phyloP scores from a whole-genome alignment of 1,140 invertebrate genomes.

The Aphaenogaster ashmeadi region DNA sequence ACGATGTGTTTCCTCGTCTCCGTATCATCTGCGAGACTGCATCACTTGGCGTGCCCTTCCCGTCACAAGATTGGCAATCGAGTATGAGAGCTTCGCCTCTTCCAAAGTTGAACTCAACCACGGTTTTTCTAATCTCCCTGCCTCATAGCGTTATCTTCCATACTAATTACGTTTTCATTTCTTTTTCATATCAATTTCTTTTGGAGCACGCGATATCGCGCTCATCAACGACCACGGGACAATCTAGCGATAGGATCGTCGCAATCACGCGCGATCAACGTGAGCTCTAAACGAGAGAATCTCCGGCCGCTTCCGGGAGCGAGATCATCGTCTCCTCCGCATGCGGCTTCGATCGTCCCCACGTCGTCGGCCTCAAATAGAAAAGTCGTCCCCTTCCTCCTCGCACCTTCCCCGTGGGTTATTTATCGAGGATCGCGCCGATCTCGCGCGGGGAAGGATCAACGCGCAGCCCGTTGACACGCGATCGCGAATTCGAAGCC shows the following conservation, averaged over 20 bases:
- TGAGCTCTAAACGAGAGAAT: slow-evolving; percentile 23
- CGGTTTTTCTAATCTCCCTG: background rate
- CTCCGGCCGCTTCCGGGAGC: slow-evolving; percentile 11
- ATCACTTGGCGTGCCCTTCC: background rate
- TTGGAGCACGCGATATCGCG: background rate
- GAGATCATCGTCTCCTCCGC: slow-evolving; percentile 35
- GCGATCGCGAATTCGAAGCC: slow-evolving; percentile 29
- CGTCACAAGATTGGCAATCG: background rate
- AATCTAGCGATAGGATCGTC: background rate
- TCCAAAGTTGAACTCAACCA: slow-evolving; percentile 14
- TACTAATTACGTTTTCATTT: background rate
- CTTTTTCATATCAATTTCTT: background rate
- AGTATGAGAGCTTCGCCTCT: background rate
- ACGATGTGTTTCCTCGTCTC: background rate
- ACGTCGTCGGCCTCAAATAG: slow-evolving; percentile 30
- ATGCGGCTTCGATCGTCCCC: slow-evolving; percentile 45
- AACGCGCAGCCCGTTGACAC: slow-evolving; percentile 18
- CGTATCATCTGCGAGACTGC: background rate
- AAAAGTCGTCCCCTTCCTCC: background rate
- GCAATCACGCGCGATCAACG: slow-evolving; percentile 24
- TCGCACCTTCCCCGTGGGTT: background rate
- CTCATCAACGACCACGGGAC: no score
- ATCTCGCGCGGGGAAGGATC: slow-evolving; percentile 21
- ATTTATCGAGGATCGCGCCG: slow-evolving; percentile 4
- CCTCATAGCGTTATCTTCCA: background rate